These are phyloP conservation scores for Halcyon smyrnensis DNA, from an alignment of 2,797 vertebrate species.

Conservation along the genomic window DNA sequence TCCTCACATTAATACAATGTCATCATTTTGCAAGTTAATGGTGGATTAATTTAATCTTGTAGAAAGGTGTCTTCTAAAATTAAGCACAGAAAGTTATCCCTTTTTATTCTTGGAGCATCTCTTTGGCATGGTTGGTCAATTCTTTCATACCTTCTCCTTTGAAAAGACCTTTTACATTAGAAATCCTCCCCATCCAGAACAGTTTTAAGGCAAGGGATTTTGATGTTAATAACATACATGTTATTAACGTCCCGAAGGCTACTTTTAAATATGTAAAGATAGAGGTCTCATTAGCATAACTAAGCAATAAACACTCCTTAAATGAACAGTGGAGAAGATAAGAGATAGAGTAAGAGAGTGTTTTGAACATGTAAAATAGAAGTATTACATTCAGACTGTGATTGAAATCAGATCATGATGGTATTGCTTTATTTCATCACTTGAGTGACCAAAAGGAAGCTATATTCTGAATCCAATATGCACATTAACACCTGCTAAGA, in stretches of 20 bases:
- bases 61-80: not conserved
- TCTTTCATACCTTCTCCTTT: not conserved
- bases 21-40: not conserved
- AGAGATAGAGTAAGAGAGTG: not conserved
- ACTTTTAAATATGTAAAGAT: not conserved
- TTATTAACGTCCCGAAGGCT: not conserved
- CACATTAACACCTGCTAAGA: not conserved
- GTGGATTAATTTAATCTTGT: not conserved
- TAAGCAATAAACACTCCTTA: not conserved
- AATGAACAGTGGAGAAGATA: not conserved
- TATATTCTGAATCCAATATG: accelerated
- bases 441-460: not conserved
- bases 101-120: not conserved
- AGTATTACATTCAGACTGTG: not conserved
- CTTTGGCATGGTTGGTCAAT: not conserved
- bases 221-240: not conserved
- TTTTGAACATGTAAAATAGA: not conserved
- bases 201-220: not conserved
- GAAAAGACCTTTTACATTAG: not conserved
- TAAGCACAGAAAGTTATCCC: not conserved
- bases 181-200: not conserved
- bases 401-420: not conserved
- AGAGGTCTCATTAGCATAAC: not conserved
- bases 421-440: not conserved
- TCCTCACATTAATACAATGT: not conserved